Base-by-base conservation (phyloP, 2,113 vertebrate genomes). In the Lontra canadensis region DNA sequence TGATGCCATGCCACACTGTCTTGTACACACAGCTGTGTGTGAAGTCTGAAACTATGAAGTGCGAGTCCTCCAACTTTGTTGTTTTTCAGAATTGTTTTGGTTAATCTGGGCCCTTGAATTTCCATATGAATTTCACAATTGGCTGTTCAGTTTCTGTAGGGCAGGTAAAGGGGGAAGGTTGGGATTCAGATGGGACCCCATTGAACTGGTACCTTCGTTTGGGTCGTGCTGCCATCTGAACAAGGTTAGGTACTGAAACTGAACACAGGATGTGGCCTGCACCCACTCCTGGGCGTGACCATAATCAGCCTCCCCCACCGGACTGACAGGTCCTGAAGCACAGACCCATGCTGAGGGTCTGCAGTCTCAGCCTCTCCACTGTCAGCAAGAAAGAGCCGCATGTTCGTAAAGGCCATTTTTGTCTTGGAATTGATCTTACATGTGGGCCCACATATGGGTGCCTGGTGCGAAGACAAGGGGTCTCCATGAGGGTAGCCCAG, bases 1-100 rank as follows among this genome's bases (percentile, higher is more conserved):
- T 96, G 79, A 3, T 44, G 71, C 95, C 67, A 65, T 8, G 69
- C 81, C 42, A 20, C 49, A 0, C 44, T 80, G 74, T 94, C 87
- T 85, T 86, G 65, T 92, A 88, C 79, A 88, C 91, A 93, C 97
- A 97, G 96, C 98, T 96, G 97, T 2, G 29, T 34, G 49, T 9
- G 29, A 67, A n/a, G 52, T 82, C 76, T 91, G 59, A 89, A 44
- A 23, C 36, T 14, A 21, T 61, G 15, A 84, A 61, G 17, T 96
- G 76, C 0, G 5, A 81, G 52, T 29, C 21, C 76, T 88, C 76
- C 88, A 47, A 34, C 73, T 82, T 95, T 76, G 55, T 92, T 73
- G 63, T 74, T 92, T 76, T 86, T 69, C 63, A 55, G 84, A 87
- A 76, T 74, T 10, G 1, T 92, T 74, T 63, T n/a, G 59, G 81